Evolutionary conservation across 30 jellyfish, hydroid and myxozoan species (phyloP), one percentile per base, ranked within the genome.

Genomic region (Chrysaora quinquecirrha): DNA sequence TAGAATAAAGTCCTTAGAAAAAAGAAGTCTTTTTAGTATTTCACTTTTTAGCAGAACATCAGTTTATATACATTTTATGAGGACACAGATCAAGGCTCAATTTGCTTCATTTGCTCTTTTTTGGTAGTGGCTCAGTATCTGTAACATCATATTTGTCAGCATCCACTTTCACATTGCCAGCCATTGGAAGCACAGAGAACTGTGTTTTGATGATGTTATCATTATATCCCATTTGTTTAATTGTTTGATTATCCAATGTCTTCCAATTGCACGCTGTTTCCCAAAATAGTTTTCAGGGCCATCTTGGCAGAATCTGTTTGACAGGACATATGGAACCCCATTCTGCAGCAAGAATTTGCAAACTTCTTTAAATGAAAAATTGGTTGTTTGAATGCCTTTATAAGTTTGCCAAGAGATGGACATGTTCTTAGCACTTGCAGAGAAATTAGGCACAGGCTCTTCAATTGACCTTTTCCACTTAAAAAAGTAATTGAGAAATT

Each of bases 281-380:
- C 94, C 94, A 83, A 83, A 83, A 48, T 83, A 70, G 16, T 43
- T 73, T 38, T 83, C 94, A 33, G 73, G 71, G 35, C 34, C 69
- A 29, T 83, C 94, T 73, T 83, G 94, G 73, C 94, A 83, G 34
- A 83, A 75, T 52, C 71, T 30, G 52, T 81, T 71, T 19, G 92
- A 18, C 21, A 83, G 30, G 18, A 83, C 85, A 69, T 60, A 82
- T 6, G 75, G 67, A 2, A 82, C 93, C 21, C 91, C 93, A 52
- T 73, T 30, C 32, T 54, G 30, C 25, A 83, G 46, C 18, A 84
- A 74, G 30, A 10, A 86, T 67, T 86, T 65, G 56, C 63, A 22
- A 20, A 61, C 84, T 34, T 86, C 93, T 20, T 20, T 64, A 14
- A 66, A 27, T 10, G 85, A 71, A 54, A 20, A 16, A 27, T 30